These are phyloP conservation scores for Sarotherodon lohbergeri DNA, from an alignment of 2,113 vertebrate genomes.

Conservation along the genomic window DNA sequence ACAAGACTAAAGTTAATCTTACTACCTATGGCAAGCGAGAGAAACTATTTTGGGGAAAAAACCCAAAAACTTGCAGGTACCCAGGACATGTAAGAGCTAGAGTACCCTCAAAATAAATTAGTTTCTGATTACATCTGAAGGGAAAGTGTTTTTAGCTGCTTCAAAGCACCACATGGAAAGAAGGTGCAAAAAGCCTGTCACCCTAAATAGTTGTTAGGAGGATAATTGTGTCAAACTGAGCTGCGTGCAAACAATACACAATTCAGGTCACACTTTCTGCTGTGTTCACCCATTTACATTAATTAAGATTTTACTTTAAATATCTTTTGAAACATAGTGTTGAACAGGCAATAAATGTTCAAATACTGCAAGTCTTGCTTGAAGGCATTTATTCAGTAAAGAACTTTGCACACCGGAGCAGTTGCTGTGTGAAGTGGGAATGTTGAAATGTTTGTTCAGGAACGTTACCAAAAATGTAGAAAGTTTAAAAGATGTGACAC, in stretches of 20 bases:
- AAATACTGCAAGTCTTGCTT: background rate
- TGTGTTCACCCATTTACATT: background rate
- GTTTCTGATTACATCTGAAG: background rate
- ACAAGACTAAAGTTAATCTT: background rate
- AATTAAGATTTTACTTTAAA: background rate
- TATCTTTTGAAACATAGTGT: background rate
- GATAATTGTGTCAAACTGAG: background rate
- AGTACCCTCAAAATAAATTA: background rate
- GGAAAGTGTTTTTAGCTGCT: background rate
- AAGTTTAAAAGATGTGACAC: background rate
- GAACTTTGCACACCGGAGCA: background rate
- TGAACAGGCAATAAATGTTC: background rate
- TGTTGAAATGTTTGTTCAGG: background rate
- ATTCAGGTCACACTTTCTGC: background rate
- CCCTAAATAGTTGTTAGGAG: background rate
- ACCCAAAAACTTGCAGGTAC: background rate
- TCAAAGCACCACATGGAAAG: background rate
- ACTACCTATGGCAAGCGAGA: background rate
- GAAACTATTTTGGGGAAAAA: background rate
- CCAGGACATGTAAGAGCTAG: background rate
- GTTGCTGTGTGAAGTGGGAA: background rate
- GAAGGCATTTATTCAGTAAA: background rate
- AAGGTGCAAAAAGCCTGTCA: background rate
- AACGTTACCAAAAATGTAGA: background rate
- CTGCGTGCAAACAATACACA: background rate